Conservation (phyloP, 2,797 vertebrate species). For the Catharus ustulatus region DNA sequence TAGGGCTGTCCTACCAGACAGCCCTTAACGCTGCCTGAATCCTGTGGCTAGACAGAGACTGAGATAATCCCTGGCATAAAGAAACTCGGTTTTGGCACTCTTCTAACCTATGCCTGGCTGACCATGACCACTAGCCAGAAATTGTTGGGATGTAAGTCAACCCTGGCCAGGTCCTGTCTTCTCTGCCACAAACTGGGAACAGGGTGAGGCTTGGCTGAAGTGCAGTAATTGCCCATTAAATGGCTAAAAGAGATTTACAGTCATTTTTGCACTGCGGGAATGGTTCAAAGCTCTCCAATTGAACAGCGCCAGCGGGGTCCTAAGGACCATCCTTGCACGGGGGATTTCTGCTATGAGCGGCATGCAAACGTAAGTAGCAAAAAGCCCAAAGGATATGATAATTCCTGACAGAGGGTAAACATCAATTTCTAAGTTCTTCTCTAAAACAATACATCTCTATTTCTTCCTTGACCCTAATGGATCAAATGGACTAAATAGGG, state of each 20-base stretch:
- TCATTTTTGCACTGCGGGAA: neutral
- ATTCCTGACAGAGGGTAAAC: neutral
- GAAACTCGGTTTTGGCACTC: neutral
- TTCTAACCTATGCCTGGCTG: neutral
- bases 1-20: neutral
- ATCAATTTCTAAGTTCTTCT: neutral
- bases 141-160: conserved; percentile 27
- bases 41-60: neutral
- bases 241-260: conserved; percentile 15
- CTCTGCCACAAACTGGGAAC: neutral
- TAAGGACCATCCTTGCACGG: neutral
- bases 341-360: neutral
- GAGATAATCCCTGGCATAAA: conserved; percentile 40
- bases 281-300: neutral
- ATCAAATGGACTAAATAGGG: conserved; percentile 15
- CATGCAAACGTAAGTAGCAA: neutral
- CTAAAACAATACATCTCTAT: neutral
- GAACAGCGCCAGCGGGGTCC: neutral
- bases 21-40: neutral
- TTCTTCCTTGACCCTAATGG: neutral
- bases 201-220: conserved; percentile 12
- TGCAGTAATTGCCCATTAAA: neutral
- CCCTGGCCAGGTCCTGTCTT: neutral
- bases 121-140: neutral
- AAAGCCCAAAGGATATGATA: neutral